Evolutionary conservation across 2,113 vertebrate species (phyloP).

Genomic region (Ictalurus furcatus): DNA sequence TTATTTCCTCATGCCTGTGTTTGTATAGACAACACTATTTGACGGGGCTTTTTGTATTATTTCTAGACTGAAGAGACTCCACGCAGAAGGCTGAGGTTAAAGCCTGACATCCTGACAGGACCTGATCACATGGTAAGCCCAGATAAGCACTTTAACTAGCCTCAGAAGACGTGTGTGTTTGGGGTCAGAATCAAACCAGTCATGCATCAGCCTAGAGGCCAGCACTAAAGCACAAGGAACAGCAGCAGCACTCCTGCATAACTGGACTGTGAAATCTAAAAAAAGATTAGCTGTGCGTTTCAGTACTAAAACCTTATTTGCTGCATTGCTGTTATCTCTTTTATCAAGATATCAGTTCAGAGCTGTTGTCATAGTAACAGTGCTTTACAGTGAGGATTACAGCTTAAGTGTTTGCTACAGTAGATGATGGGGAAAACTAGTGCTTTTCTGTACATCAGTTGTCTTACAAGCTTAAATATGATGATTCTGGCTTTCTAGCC

Average conservation of each 20-base stretch:
- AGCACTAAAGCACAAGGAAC: constrained; percentile 4
- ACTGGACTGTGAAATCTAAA: not conserved
- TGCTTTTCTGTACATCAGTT: not conserved
- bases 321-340: constrained; percentile 28
- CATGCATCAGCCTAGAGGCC: not conserved
- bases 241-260: not conserved
- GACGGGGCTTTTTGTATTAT: constrained; percentile 10
- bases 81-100: constrained; percentile 22
- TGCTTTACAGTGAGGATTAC: constrained; percentile 19
- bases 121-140: constrained; percentile 60
- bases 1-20: not conserved
- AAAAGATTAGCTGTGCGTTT: constrained; percentile 12
- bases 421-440: not conserved
- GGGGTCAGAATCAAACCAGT: constrained; percentile 19
- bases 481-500: not conserved
- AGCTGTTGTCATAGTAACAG: constrained; percentile 49
- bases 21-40: not conserved
- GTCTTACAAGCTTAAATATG: constrained; percentile 3
- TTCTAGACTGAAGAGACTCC: constrained; percentile 31
- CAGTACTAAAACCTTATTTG: constrained; percentile 28
- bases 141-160: constrained; percentile 40
- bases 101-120: constrained; percentile 41
- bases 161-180: constrained; percentile 2
- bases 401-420: not conserved
- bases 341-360: constrained; percentile 38